phyloP scores from a whole-genome alignment of 2,888 invertebrate genomes.

The Thereva nobilitata region DNA sequence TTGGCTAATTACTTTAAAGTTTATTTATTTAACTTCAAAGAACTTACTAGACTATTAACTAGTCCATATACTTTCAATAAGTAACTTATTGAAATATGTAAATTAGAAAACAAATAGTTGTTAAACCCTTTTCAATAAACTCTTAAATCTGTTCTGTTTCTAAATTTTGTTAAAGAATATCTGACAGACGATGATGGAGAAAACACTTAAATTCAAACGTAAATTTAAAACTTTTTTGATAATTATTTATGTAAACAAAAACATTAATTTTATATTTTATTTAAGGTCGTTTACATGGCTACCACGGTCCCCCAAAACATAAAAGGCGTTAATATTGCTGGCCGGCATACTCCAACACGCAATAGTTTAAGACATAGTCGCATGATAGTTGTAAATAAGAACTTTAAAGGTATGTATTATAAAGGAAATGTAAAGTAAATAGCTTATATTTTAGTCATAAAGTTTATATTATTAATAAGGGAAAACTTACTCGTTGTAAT shows the following conservation, averaged over 20 bases:
- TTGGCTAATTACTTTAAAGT: too few relatives aligned
- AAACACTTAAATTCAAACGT: neutral
- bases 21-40: too few relatives aligned
- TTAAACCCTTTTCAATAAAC: too few relatives aligned
- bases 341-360: conserved; percentile 69
- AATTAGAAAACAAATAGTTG: too few relatives aligned
- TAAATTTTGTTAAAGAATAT: too few relatives aligned
- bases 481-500: too few relatives aligned
- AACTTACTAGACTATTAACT: too few relatives aligned
- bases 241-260: neutral
- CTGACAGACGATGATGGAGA: too few relatives aligned
- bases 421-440: neutral
- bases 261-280: conserved; percentile 34
- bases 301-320: conserved; percentile 74
- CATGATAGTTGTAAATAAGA: conserved; percentile 69
- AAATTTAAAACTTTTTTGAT: neutral
- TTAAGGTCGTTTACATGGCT: conserved; percentile 57
- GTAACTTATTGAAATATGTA: too few relatives aligned
- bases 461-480: too few relatives aligned
- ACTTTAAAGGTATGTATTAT: conserved; percentile 57
- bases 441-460: neutral
- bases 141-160: too few relatives aligned
- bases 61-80: too few relatives aligned
- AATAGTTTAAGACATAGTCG: conserved; percentile 71
- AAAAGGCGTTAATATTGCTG: conserved; percentile 65